Percentiles rank a stretch among this genome's conserved stretches.
These are phyloP conservation scores for Zaprionus ornatus DNA, from an alignment of 1,140 invertebrate genomes.

Conservation along the genomic window DNA sequence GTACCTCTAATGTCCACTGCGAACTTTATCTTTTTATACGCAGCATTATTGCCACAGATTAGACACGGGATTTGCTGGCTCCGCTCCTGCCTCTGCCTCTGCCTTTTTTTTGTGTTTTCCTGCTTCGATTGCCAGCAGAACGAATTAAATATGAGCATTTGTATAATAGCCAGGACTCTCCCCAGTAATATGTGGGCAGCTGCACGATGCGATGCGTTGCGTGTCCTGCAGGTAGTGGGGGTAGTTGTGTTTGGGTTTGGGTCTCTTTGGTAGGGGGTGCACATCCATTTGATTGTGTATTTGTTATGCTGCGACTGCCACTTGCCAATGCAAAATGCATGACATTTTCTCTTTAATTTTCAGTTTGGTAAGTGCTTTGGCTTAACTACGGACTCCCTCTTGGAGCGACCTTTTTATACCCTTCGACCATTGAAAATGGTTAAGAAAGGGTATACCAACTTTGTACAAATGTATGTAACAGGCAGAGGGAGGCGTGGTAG, in stretches of 20 bases:
- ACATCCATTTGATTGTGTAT: slow-evolving; percentile 32
- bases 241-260: not conserved
- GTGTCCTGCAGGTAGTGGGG: not conserved
- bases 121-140: slow-evolving; percentile 73
- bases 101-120: slow-evolving; percentile 44
- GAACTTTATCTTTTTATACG: slow-evolving; percentile 82
- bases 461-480: too few species aligned
- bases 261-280: not conserved
- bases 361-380: slow-evolving; percentile 62
- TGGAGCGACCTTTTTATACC: not conserved
- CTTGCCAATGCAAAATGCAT: slow-evolving; percentile 74
- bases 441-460: too few species aligned
- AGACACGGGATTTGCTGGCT: slow-evolving; percentile 79
- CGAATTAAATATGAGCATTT: slow-evolving; percentile 83
- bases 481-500: too few species aligned
- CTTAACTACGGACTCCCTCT: slow-evolving; percentile 47
- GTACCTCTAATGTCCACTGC: slow-evolving; percentile 62
- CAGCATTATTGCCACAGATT: slow-evolving; percentile 82
- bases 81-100: not conserved
- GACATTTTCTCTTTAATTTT: slow-evolving; percentile 76
- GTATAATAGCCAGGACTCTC: slow-evolving; percentile 68
- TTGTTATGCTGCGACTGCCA: slow-evolving; percentile 48
- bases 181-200: slow-evolving; percentile 39
- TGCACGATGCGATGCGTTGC: not conserved
- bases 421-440: too few species aligned